Conservation (phyloP, 2,113 vertebrate genomes). For the Malurus elegans region DNA sequence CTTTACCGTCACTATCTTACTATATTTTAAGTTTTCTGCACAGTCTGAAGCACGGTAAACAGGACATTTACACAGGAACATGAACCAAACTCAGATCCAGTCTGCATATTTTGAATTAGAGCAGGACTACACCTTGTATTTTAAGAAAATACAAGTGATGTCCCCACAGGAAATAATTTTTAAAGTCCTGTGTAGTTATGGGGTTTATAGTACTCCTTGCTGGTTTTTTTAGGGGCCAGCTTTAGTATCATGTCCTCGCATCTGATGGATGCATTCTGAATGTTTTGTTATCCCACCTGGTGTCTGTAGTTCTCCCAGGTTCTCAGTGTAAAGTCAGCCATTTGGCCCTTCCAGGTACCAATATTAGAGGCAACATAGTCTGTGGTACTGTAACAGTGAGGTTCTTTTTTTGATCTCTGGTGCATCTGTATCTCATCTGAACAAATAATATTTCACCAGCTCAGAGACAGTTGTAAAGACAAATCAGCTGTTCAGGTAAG, state of each 20-base stretch:
- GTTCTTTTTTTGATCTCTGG: not conserved
- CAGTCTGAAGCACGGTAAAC: not conserved
- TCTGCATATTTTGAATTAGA: not conserved
- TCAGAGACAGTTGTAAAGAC: not conserved
- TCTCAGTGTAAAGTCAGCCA: not conserved
- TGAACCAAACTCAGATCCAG: not conserved
- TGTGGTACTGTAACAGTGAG: not conserved
- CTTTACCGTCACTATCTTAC: not conserved
- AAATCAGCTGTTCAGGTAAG: not conserved
- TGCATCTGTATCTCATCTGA: not conserved
- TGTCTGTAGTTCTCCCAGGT: not conserved
- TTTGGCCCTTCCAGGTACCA: not conserved
- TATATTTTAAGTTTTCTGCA: not conserved
- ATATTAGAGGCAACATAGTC: not conserved
- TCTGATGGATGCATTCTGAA: not conserved
- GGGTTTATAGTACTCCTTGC: not conserved
- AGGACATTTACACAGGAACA: not conserved
- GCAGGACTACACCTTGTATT: not conserved
- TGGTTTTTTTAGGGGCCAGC: not conserved
- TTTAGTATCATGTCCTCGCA: not conserved
- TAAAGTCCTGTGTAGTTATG: not conserved
- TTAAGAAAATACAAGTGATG: not conserved
- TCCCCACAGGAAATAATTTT: not conserved
- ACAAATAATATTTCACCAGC: not conserved
- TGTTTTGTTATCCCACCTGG: not conserved